A percentile compares a stretch with the other conserved stretches of the same genome.
Evolutionary conservation across 2,797 vertebrate species (phyloP).

Genomic region (Peromyscus attwateri): DNA sequence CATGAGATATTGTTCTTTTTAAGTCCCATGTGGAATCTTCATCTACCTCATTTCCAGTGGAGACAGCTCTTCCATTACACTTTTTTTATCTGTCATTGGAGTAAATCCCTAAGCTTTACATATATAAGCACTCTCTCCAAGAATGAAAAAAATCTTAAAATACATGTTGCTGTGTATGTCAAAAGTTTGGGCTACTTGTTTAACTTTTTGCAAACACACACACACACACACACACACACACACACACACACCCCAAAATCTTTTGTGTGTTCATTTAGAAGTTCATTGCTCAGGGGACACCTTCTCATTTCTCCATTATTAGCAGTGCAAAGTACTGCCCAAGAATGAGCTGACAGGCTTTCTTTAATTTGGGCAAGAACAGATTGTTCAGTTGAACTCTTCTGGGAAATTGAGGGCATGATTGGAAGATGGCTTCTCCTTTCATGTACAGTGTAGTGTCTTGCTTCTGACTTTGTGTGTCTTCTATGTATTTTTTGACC

Average conservation of each 20-base stretch:
- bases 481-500: conserved; percentile 38
- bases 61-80: neutral
- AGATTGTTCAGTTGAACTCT: conserved; percentile 28
- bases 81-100: neutral
- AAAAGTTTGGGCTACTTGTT: neutral
- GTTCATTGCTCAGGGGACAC: conserved; percentile 40
- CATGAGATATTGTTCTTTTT: neutral
- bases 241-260: neutral
- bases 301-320: conserved; percentile 45
- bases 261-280: conserved; percentile 63
- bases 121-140: neutral
- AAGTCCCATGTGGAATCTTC: neutral
- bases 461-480: conserved; percentile 59
- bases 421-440: conserved; percentile 51
- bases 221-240: neutral
- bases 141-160: conserved; percentile 37
- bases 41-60: neutral
- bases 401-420: conserved; percentile 5
- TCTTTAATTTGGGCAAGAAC: conserved; percentile 50
- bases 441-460: conserved; percentile 1
- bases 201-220: conserved; percentile 1
- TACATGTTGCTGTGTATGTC: neutral
- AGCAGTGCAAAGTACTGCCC: conserved; percentile 62
- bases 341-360: conserved; percentile 58
- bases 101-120: neutral